Evolutionary conservation across 2,888 invertebrate genomes (phyloP).

Genomic region (Drosophila picticornis): DNA sequence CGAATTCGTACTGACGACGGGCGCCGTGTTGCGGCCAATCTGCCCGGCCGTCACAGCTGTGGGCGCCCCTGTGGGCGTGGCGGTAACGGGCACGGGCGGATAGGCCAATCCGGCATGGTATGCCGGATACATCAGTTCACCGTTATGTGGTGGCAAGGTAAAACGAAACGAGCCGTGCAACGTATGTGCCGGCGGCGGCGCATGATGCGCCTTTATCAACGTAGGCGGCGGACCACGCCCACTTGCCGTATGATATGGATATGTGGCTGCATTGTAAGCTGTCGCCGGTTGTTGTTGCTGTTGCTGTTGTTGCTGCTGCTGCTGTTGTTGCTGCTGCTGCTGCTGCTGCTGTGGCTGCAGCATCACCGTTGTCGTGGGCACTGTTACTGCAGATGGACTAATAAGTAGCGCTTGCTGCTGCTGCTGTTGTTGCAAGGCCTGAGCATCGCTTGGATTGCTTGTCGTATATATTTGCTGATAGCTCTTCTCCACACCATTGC

Average conservation of each 20-base stretch:
- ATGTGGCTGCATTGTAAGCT: slow-evolving; percentile 73
- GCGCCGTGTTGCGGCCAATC: slow-evolving; percentile 53
- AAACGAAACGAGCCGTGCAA: slow-evolving; percentile 79
- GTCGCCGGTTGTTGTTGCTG: slow-evolving; percentile 50
- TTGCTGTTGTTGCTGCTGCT: slow-evolving; percentile 56
- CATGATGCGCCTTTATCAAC: slow-evolving; percentile 79
- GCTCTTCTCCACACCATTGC: slow-evolving; percentile 76
- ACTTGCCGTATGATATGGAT: slow-evolving; percentile 81
- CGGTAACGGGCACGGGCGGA: slow-evolving; percentile 71
- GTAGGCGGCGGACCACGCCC: slow-evolving; percentile 73
- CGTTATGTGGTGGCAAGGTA: slow-evolving; percentile 86
- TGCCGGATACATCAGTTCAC: slow-evolving; percentile 87
- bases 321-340: slow-evolving; percentile 46
- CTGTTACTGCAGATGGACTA: slow-evolving; percentile 80
- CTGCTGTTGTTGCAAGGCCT: slow-evolving; percentile 41
- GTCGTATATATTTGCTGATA: slow-evolving; percentile 74
- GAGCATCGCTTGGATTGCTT: slow-evolving; percentile 58
- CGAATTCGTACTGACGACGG: slow-evolving; percentile 64
- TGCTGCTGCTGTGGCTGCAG: slow-evolving; percentile 75
- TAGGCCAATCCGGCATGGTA: slow-evolving; percentile 79
- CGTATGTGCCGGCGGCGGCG: slow-evolving; percentile 77
- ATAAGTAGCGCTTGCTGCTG: slow-evolving; percentile 71
- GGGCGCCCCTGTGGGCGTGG: slow-evolving; percentile 58
- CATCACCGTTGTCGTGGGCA: slow-evolving; percentile 73
- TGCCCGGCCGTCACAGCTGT: slow-evolving; percentile 73